Base-by-base conservation (phyloP, 2,113 vertebrate species). In the Uria aalge region DNA sequence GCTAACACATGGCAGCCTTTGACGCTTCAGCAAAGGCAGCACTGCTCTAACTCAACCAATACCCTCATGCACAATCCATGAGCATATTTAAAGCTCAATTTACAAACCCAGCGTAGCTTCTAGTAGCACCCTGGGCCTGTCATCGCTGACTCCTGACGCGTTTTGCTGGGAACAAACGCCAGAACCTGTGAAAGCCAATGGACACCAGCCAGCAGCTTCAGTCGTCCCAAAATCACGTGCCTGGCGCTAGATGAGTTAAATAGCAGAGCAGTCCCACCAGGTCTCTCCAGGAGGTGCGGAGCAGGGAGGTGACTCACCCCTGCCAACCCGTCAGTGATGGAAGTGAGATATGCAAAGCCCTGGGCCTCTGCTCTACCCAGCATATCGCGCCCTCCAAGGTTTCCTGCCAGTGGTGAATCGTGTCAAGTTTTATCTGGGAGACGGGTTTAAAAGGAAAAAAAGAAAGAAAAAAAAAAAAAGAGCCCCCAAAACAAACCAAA, bases 131-230 rank as follows among this genome's bases (percentile, higher is more conserved):
- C 18, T 40, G n/a, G 27, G 27, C 27, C 36, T 76, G 76, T 56
- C 55, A 43, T 43, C 34, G 74, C 48, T 47, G 21, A 20, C n/a
- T 83, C 22, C 1, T 3, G 24, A 22, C 47, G 34, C 3, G 0
- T 29, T 38, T 56, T 34, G 16, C 68, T 57, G 63, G 30, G 18
- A 43, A 47, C 0, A 1, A 81, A 4, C 80, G 29, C 20, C 34
- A 68, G 53, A 48, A 41, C 5, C 12, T 14, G 22, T 23, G 57
- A 75, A 72, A 92, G 50, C 40, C 4, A 50, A 13, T 2, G 3
- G 22, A 29, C 57, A 15, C 9, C 0, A 0, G 36, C 38, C 59
- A 3, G 23, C 9, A 2, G 15, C 56, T 67, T 50, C 2, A 0
- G 20, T 20, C 32, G 20, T 56, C 55, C 69, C 56, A 12, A 41